Percentiles rank a stretch among this genome's conserved stretches.
phyloP scores from a whole-genome alignment of 2,888 invertebrate species.

The Sinodicranocentrus sp. region DNA sequence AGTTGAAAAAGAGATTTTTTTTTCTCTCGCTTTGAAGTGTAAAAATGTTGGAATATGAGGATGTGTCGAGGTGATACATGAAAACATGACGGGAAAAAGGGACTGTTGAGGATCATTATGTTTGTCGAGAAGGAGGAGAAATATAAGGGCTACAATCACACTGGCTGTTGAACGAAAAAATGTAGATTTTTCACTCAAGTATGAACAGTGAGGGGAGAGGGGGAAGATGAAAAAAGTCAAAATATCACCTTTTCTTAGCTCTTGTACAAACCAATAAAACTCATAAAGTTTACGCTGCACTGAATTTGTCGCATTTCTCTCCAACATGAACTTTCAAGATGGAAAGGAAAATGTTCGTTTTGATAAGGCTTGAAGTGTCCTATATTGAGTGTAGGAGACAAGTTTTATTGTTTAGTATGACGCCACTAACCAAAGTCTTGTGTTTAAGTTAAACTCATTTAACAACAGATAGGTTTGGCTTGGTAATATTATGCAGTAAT shows the following conservation, averaged over 20 bases:
- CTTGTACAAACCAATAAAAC: constrained; percentile 33
- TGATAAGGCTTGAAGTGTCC: too few relatives aligned
- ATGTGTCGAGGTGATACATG: too few relatives aligned
- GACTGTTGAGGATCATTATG: constrained; percentile 30
- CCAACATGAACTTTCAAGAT: too few relatives aligned
- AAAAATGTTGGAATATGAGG: constrained; percentile 6
- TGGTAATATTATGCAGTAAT: too few relatives aligned
- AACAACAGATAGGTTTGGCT: too few relatives aligned
- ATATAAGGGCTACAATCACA: background rate
- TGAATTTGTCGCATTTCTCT: constrained; percentile 24
- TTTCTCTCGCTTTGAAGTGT: constrained; percentile 27
- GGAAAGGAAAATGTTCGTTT: too few relatives aligned
- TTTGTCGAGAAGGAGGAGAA: constrained; percentile 14
- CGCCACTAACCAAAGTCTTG: too few relatives aligned
- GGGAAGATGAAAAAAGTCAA: constrained; percentile 16
- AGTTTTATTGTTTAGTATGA: too few relatives aligned
- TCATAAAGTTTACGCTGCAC: constrained; percentile 19
- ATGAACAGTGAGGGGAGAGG: background rate
- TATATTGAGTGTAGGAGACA: too few relatives aligned
- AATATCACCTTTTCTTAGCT: constrained; percentile 14
- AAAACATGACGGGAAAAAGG: background rate
- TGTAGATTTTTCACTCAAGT: constrained; percentile 4
- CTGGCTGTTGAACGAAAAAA: constrained; percentile 18
- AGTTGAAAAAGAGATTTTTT: background rate
- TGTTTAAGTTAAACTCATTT: too few relatives aligned